Evolutionary conservation across 2,888 invertebrate species (phyloP).

Genomic region (Calliphora vomitoria): DNA sequence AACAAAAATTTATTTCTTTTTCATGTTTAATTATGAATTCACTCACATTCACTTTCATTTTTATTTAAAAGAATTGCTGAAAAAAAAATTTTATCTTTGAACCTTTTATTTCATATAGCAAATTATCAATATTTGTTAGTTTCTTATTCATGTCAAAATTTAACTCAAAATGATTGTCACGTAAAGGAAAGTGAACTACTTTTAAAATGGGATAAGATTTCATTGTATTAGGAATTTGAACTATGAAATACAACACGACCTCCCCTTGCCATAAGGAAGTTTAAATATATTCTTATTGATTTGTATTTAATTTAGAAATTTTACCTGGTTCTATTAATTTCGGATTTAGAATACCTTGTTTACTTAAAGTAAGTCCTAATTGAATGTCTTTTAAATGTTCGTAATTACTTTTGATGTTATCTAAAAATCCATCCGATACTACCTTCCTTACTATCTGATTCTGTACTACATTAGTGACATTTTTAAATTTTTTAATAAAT

Average conservation of each 20-base stretch:
- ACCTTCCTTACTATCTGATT: slow-evolving; percentile 8
- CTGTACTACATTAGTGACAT: neutral
- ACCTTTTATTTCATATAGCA: slow-evolving; percentile 20
- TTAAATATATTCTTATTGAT: too few species aligned
- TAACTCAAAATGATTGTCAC: too few species aligned
- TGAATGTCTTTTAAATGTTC: slow-evolving; percentile 2
- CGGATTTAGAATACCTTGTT: neutral
- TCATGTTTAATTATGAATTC: too few species aligned
- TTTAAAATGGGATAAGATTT: too few species aligned
- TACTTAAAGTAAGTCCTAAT: neutral
- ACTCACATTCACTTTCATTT: neutral
- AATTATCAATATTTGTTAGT: slow-evolving; percentile 29
- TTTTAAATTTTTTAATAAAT: neutral
- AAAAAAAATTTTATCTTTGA: slow-evolving; percentile 32
- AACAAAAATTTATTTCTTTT: too few species aligned
- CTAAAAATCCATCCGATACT: neutral
- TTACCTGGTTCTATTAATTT: slow-evolving; percentile 2
- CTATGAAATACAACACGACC: neutral
- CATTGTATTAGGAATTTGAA: too few species aligned
- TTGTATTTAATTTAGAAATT: neutral
- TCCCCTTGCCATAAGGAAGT: too few species aligned
- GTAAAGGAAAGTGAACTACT: too few species aligned
- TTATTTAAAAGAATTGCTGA: too few species aligned
- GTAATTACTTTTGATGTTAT: slow-evolving; percentile 13
- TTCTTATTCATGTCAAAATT: too few species aligned